These are phyloP conservation scores for Spilosoma lubricipeda DNA, from an alignment of 2,888 invertebrate species.

Conservation along the genomic window DNA sequence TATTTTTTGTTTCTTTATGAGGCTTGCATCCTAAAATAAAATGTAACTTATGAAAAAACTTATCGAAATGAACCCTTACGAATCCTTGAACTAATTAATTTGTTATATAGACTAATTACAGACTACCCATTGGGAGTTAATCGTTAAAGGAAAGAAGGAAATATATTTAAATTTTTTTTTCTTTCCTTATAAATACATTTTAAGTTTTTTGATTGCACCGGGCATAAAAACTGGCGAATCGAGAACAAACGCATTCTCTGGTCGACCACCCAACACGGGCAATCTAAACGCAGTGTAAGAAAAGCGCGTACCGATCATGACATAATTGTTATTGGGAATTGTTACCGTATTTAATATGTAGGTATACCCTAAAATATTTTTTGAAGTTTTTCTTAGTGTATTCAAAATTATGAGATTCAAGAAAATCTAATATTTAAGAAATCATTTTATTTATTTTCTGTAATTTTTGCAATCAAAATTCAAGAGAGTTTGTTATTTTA, in stretches of 20 bases:
- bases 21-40: conserved; percentile 3
- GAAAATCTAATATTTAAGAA: not conserved
- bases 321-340: conserved; percentile 31
- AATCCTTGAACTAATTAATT: conserved; percentile 57
- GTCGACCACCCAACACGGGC: conserved; percentile 57
- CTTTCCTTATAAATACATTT: conserved; percentile 62
- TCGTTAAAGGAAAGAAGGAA: conserved; percentile 52
- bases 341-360: not conserved
- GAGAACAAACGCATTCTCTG: conserved; percentile 56
- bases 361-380: not conserved
- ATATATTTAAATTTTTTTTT: conserved; percentile 56
- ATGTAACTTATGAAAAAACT: conserved; percentile 23
- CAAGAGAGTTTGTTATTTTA: conserved; percentile 6
- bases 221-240: conserved; percentile 58
- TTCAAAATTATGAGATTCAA: not conserved
- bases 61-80: conserved; percentile 50
- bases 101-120: conserved; percentile 23
- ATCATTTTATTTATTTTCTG: too few relatives aligned
- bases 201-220: conserved; percentile 46
- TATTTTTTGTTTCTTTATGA: too few relatives aligned
- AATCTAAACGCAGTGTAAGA: conserved; percentile 53
- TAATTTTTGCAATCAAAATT: conserved; percentile 27
- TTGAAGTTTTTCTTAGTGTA: not conserved
- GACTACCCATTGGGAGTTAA: conserved; percentile 40
- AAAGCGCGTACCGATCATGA: conserved; percentile 23